Evolutionary conservation across 2,888 invertebrate genomes (phyloP).

Genomic region (Synanthedon myopaeformis): DNA sequence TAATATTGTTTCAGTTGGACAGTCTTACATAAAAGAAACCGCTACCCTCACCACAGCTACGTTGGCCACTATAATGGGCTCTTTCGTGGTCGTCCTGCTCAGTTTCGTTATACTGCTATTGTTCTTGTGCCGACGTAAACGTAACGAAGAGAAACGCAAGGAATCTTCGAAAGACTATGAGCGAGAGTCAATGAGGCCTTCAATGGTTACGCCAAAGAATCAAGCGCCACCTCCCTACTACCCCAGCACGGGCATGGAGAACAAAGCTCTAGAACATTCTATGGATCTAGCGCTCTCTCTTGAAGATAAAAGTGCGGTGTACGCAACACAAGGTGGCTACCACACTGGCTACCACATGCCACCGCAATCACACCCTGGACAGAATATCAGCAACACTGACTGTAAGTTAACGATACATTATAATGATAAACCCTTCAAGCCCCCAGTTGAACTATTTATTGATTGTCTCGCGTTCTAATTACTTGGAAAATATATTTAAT

Average conservation of each 20-base stretch:
- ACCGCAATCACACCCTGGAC: constrained; percentile 71
- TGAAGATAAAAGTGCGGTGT: constrained; percentile 88
- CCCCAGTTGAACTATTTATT: too few relatives aligned
- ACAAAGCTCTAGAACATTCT: constrained; percentile 91
- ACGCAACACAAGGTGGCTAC: constrained; percentile 86
- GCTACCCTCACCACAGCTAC: constrained; percentile 83
- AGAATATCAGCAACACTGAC: constrained; percentile 81
- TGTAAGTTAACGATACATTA: constrained; percentile 69
- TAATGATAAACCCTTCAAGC: too few relatives aligned
- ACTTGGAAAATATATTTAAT: too few relatives aligned
- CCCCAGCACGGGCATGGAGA: constrained; percentile 87
- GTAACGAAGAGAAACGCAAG: constrained; percentile 81
- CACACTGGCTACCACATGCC: constrained; percentile 79
- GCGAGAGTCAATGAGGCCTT: constrained; percentile 88
- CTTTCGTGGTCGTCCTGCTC: constrained; percentile 83
- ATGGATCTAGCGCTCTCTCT: constrained; percentile 85
- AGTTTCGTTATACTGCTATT: constrained; percentile 81
- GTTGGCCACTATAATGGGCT: constrained; percentile 81
- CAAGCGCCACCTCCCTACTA: constrained; percentile 92
- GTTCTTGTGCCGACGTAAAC: constrained; percentile 84
- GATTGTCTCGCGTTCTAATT: too few relatives aligned
- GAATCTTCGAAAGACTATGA: constrained; percentile 90
- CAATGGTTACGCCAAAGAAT: constrained; percentile 87
- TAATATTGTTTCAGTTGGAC: constrained; percentile 74
- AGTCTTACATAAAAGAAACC: constrained; percentile 83